Conservation (phyloP, 2,797 vertebrate species). For the Lepus townsendii region DNA sequence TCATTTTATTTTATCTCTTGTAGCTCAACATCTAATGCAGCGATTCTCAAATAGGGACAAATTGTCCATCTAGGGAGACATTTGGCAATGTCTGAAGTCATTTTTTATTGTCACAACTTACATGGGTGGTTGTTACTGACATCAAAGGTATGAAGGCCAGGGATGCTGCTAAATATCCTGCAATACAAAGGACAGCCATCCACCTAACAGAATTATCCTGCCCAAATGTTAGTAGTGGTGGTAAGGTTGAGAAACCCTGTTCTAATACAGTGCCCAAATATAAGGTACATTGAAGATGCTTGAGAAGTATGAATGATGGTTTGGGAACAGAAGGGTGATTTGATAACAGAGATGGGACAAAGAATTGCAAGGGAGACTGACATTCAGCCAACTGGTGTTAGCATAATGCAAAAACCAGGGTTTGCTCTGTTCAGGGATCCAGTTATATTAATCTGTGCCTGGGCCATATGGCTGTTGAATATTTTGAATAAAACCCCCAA, state of each 20-base stretch:
- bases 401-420: background rate
- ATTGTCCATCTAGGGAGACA: background rate
- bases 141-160: background rate
- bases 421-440: constrained; percentile 3
- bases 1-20: constrained; percentile 5
- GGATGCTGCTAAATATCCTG: constrained; percentile 21
- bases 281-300: background rate
- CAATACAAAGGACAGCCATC: background rate
- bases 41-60: background rate
- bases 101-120: constrained; percentile 10
- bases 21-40: background rate
- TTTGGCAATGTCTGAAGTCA: constrained; percentile 33
- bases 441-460: background rate
- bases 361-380: background rate
- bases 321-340: background rate
- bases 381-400: background rate
- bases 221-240: background rate
- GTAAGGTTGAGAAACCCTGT: background rate
- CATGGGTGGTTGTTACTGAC: background rate
- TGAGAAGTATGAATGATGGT: constrained; percentile 30
- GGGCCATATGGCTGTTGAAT: constrained; percentile 21
- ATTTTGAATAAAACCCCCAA: constrained; percentile 43
- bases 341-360: background rate
- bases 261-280: constrained; percentile 19
- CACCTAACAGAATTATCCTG: background rate